Percentiles rank a stretch among this genome's conserved stretches.
These are phyloP conservation scores for Coregonus ussuriensis DNA, from an alignment of 2,797 vertebrate species.

Conservation along the genomic window DNA sequence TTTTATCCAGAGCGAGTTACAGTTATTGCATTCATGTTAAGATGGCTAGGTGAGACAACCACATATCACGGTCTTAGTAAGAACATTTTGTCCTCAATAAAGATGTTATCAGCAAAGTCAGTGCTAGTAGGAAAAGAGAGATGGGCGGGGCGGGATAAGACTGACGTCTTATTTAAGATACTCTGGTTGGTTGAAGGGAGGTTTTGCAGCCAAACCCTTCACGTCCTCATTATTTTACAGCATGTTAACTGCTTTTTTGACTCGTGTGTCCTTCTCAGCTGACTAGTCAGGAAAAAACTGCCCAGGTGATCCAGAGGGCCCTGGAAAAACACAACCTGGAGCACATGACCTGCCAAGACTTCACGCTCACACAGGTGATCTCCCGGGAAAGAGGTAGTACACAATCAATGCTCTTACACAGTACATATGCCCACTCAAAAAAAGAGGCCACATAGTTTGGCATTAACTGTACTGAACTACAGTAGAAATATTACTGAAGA, in stretches of 20 bases:
- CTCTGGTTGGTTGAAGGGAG: not conserved
- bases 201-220: not conserved
- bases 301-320: conserved; percentile 79
- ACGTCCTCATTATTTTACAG: not conserved
- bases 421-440: not conserved
- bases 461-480: too few species aligned
- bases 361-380: conserved; percentile 82
- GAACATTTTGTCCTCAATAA: too few species aligned
- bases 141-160: too few species aligned
- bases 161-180: too few species aligned
- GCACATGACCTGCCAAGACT: conserved; percentile 67
- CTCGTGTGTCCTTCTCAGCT: conserved; percentile 66
- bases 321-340: conserved; percentile 83
- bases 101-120: too few species aligned
- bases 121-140: too few species aligned
- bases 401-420: not conserved
- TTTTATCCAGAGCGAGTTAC: too few species aligned
- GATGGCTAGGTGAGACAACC: too few species aligned
- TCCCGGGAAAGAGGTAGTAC: conserved; percentile 78
- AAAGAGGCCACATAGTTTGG: not conserved
- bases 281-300: conserved; percentile 88
- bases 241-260: not conserved
- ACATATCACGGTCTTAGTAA: too few species aligned
- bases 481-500: too few species aligned
- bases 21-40: too few species aligned